Conservation (phyloP, 2,113 vertebrate genomes). For the Eulemur macaco region DNA sequence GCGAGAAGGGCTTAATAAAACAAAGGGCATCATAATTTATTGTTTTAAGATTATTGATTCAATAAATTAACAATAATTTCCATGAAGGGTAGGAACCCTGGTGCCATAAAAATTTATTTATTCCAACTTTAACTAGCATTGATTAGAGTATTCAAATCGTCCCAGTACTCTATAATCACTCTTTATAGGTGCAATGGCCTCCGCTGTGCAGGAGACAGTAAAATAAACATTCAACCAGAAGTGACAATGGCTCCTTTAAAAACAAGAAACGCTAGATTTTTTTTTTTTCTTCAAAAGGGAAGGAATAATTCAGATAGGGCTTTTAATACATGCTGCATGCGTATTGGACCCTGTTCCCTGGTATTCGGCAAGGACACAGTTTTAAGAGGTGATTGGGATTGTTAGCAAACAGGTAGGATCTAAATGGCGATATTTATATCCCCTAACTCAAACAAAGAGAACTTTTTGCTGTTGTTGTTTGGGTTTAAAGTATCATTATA, state of each 20-base stretch:
- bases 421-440: neutral
- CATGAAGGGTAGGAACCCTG: constrained; percentile 71
- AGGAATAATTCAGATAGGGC: constrained; percentile 68
- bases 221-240: constrained; percentile 82
- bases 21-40: constrained; percentile 84
- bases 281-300: constrained; percentile 40
- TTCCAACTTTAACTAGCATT: constrained; percentile 79
- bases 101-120: constrained; percentile 83
- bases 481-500: constrained; percentile 54
- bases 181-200: constrained; percentile 82
- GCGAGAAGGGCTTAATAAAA: constrained; percentile 80
- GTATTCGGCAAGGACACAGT: constrained; percentile 57
- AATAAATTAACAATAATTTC: constrained; percentile 86
- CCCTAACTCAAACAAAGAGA: constrained; percentile 33
- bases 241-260: constrained; percentile 82
- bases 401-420: constrained; percentile 35
- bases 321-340: constrained; percentile 55
- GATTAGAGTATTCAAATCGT: constrained; percentile 84
- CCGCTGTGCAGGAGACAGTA: constrained; percentile 74
- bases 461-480: constrained; percentile 55
- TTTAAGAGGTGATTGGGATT: constrained; percentile 43
- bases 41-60: constrained; percentile 85
- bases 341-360: constrained; percentile 32
- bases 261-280: constrained; percentile 44
- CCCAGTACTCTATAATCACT: constrained; percentile 77